Conservation (phyloP, 2,797 vertebrate species). For the Cynodonichthys magdalenae region DNA sequence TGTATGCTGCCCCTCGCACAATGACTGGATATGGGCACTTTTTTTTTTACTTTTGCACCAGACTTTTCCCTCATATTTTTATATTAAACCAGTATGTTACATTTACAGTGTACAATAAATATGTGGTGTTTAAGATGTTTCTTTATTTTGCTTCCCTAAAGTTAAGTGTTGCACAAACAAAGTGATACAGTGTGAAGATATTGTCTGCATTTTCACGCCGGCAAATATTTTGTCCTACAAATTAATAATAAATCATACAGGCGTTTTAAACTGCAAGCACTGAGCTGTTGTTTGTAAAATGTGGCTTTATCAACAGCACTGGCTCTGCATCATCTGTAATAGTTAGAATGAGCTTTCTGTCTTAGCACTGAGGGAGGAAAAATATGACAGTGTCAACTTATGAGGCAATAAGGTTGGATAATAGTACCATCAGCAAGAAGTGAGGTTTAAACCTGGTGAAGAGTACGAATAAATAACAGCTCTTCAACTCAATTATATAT, state of each 20-base stretch:
- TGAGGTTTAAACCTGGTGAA: constrained; percentile 19
- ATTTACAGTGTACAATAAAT: neutral
- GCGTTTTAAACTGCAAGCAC: neutral
- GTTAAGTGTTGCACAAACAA: neutral
- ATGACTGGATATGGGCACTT: too few relatives aligned
- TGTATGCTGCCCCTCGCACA: too few relatives aligned
- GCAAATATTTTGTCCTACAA: neutral
- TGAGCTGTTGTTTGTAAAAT: neutral
- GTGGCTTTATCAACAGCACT: neutral
- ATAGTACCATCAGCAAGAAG: constrained; percentile 10
- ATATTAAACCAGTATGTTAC: too few relatives aligned
- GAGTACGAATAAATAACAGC: neutral
- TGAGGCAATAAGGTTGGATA: constrained; percentile 22
- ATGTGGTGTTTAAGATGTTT: neutral
- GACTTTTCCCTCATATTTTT: too few relatives aligned
- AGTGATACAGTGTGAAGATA: neutral
- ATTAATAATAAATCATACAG: neutral
- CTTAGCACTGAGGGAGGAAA: constrained; percentile 22
- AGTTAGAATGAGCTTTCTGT: constrained; percentile 19
- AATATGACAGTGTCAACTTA: constrained; percentile 27
- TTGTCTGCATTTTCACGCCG: neutral
- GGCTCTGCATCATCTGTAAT: neutral
- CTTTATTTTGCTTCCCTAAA: neutral
- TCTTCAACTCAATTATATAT: neutral
- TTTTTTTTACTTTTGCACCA: too few relatives aligned